Evolutionary conservation across 2,113 vertebrate genomes (phyloP).

Genomic region (Pterophyllum scalare): DNA sequence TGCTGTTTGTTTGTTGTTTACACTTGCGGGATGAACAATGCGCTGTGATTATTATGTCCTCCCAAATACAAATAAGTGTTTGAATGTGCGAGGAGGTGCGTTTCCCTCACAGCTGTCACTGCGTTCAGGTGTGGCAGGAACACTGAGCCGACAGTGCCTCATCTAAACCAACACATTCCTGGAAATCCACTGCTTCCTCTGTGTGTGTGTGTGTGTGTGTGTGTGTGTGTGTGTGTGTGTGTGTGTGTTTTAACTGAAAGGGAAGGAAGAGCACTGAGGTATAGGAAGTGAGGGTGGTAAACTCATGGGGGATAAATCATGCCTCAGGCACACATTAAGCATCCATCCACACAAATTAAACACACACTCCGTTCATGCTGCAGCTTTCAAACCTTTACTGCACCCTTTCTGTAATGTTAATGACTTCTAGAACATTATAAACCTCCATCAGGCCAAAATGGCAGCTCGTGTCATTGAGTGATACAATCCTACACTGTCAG

Average conservation of each 20-base stretch:
- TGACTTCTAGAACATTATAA: not conserved
- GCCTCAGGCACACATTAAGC: not conserved
- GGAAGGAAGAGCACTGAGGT: slow-evolving; percentile 38
- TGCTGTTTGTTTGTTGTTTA: not conserved
- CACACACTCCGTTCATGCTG: not conserved
- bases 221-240: slow-evolving; percentile 24
- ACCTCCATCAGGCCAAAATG: not conserved
- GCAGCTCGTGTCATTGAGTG: not conserved
- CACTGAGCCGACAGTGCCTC: slow-evolving; percentile 47
- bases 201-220: not conserved
- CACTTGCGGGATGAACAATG: not conserved
- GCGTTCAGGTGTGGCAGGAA: slow-evolving; percentile 54
- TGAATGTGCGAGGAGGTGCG: not conserved
- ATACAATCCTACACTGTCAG: not conserved
- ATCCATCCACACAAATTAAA: slow-evolving; percentile 10
- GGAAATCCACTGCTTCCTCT: slow-evolving; percentile 45
- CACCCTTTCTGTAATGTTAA: not conserved
- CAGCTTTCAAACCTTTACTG: not conserved
- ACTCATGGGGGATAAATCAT: slow-evolving; percentile 12
- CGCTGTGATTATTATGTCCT: not conserved
- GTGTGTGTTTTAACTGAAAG: slow-evolving; percentile 13
- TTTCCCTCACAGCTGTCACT: slow-evolving; percentile 35
- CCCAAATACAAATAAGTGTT: not conserved
- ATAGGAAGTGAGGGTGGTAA: slow-evolving; percentile 34
- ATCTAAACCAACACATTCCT: slow-evolving; percentile 56